Evolutionary conservation across 2,113 vertebrate genomes (phyloP).

Genomic region (Asarcornis scutulata): DNA sequence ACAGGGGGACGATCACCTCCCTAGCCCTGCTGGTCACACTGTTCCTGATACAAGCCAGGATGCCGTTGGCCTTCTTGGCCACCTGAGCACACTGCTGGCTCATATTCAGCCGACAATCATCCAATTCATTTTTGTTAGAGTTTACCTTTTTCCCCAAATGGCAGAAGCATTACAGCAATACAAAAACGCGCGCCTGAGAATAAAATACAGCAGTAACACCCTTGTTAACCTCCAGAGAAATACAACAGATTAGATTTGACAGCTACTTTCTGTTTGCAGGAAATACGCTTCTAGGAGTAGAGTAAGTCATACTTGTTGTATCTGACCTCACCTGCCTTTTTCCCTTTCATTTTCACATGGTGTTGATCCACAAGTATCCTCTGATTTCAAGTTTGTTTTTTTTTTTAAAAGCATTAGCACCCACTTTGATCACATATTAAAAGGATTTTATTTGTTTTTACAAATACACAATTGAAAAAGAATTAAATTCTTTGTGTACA

Average conservation of each 20-base stretch:
- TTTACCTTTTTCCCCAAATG: not conserved
- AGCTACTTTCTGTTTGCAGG: not conserved
- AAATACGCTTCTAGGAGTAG: not conserved
- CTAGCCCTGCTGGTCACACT: no score
- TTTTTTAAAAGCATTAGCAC: not conserved
- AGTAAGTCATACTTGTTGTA: not conserved
- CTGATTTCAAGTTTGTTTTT: not conserved
- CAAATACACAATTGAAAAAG: not conserved
- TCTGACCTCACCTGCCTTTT: not conserved
- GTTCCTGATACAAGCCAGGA: no score
- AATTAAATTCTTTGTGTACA: not conserved
- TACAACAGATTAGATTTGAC: not conserved
- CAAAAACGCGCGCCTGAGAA: not conserved
- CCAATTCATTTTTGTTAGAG: not conserved
- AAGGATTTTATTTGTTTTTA: slow-evolving; percentile 5
- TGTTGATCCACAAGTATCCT: not conserved
- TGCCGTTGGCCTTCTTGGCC: no score
- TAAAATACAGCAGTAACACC: not conserved
- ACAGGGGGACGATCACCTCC: no score
- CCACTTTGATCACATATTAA: not conserved
- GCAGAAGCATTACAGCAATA: not conserved
- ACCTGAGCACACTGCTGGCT: no score
- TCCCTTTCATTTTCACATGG: not conserved
- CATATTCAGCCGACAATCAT: no score
- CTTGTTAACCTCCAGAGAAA: not conserved